Base-by-base conservation (phyloP, 1,140 invertebrate genomes). In the Lordiphosa collinella region DNA sequence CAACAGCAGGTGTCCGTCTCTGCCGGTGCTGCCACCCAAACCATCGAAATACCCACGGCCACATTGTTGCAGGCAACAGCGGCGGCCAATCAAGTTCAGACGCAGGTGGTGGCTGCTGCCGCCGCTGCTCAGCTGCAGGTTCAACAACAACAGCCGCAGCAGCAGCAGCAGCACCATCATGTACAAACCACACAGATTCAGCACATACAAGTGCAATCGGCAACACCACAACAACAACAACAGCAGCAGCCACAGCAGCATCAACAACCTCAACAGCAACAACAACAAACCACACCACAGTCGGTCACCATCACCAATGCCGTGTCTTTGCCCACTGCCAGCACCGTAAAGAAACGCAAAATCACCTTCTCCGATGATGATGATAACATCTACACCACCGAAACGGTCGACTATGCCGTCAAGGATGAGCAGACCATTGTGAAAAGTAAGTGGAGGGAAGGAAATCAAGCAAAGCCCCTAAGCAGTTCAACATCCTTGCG, bases 301-400 rank as follows among this genome's bases (percentile, higher is more conserved):
- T 69, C 64, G 2, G 54, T 78, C 22, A 78, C 78, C 38, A 68
- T 71, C 40, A 73, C 70, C 18, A 67, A 80, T 66, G 44, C 68
- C 5, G 58, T 88, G 43, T 38, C 69, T 9, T 37, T 85, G 56
- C 60, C 73, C 5, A 55, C 80, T 22, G 66, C 73, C 5, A 68
- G 46, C 11, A 59, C 49, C n/a, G 53, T 76, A 0, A 88, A 88
- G 54, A 88, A 88, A 41, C 80, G 87, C 14, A 88, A 88, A 49
- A 76, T 88, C 7, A 88, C 87, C 12, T 88, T 88, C 62, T 88
- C 87, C 40, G 87, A 88, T 41, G 87, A 88, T 40, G 87, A 88
- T 47, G 87, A 88, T 57, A 86, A 88, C 52, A 88, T 88, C 14
- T 88, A 88, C 57, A 87, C 87, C 65, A 86, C 86, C 60, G 87